Evolutionary conservation across 2,113 vertebrate genomes (phyloP), one percentile per base, ranked within the genome.

Genomic region (Gallinago jamesoni): DNA sequence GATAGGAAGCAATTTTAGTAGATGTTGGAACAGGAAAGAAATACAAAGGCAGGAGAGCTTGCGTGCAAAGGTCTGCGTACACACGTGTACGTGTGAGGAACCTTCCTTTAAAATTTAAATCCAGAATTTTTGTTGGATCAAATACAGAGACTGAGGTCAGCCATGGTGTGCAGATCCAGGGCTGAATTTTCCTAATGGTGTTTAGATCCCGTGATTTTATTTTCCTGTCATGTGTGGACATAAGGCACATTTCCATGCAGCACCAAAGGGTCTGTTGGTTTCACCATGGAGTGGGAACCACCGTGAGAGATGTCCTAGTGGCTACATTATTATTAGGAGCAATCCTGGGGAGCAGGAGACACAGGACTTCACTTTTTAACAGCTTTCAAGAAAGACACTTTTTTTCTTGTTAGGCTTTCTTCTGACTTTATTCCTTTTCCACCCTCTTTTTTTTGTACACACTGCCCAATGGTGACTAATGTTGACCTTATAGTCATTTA

Each of bases 381-480:
- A 33, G 74, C 43, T 82, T 60, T 62, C 62, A 52, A 53, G 90
- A 56, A 47, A 60, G 57, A 84, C 13, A 31, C 2, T 78, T 53
- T 31, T 96, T 95, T 91, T 75, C 84, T 73, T 89, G 45, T 84
- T 53, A 60, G 64, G 23, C 2, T 77, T 82, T 75, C 48, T 83
- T 73, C 55, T 62, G 37, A 85, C 24, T 89, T 85, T 60, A 75
- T 57, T 87, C 81, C n/a, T 68, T 91, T 94, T 82, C 84, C 93
- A 31, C 7, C 19, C 48, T 4, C 3, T 12, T 86, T 74, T 74
- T 89, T 77, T 24, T 74, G 30, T 33, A 59, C 33, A 4, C 16
- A 8, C 90, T 94, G 93, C 89, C 96, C 89, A 97, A 2, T 59
- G 74, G 78, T 96, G 95, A 95, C 84, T 96, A 75, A 95, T 39